Base-by-base conservation (phyloP, 2,113 vertebrate species). In the Myodes glareolus region DNA sequence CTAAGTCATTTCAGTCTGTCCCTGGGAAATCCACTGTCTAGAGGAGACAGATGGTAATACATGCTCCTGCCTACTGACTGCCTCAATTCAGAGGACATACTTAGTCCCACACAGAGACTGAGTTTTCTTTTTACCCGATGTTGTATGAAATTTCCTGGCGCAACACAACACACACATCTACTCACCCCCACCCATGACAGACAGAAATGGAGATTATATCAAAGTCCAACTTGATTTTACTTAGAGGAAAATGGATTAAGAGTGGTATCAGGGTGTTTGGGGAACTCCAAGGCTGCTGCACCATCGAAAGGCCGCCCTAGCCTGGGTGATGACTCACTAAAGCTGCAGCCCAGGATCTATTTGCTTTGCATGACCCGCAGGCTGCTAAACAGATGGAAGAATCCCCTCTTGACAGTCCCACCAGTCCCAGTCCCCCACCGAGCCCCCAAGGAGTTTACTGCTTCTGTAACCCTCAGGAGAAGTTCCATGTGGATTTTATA, bases 381-480 rank as follows among this genome's bases (percentile, higher is more conserved):
- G 8, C 4, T 33, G 8, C 16, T 65, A 31, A 65, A 45, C 4
- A 65, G 8, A 39, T 33, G 4, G 39, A 45, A 67, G 2, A 67
- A 6, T 0, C 2, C 11, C 8, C 4, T 31, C 14, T 47, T 29
- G 42, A 9, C 4, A 36, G 7, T 33, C 29, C 25, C 8, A 17
- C 0, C 3, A 31, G 14, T 42, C 13, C 42, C 5, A 65, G 61
- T 10, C 2, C 1, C 39, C 16, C 25, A 7, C 12, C 3, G 8
- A 45, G 61, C n/a, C 3, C 23, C 6, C 13, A 33, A 21, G 29
- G 31, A 3, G 7, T 31, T 85, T 33, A 31, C 39, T 45, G 27
- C 61, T 45, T 65, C 61, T 31, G 17, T 5, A 21, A 31, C 42
- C 4, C 39, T 67, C 12, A 67, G 13, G 58, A 17, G 8, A 65